Conservation (phyloP, 2,797 vertebrate species). For the Pseudopleuronectes americanus region DNA sequence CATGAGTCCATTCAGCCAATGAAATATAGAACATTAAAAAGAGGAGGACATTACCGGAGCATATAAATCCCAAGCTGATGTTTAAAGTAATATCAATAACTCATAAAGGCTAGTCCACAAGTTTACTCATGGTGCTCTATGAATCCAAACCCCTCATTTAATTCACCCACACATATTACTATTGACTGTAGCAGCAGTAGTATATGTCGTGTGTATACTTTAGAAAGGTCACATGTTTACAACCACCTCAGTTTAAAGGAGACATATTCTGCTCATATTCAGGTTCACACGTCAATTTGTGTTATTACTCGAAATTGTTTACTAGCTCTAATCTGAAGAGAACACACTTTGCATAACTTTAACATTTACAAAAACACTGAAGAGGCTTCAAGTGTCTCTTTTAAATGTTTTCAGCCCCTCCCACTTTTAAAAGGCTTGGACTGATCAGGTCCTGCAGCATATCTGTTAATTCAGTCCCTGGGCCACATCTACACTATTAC, state of each 20-base stretch:
- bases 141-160: background rate
- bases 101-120: background rate
- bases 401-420: too few relatives aligned
- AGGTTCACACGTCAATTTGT: too few relatives aligned
- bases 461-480: too few relatives aligned
- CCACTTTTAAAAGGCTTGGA: too few relatives aligned
- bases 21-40: constrained; percentile 40
- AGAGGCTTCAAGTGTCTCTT: too few relatives aligned
- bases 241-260: background rate
- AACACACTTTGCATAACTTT: too few relatives aligned
- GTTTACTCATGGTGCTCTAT: background rate
- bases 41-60: background rate
- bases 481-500: too few relatives aligned
- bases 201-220: background rate
- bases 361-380: too few relatives aligned
- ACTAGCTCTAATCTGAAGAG: too few relatives aligned
- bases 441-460: too few relatives aligned
- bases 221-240: constrained; percentile 36
- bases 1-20: constrained; percentile 12
- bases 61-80: constrained; percentile 3
- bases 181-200: background rate
- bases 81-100: constrained; percentile 9
- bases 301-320: too few relatives aligned
- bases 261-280: too few relatives aligned
- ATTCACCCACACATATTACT: background rate